These are phyloP conservation scores for Blennius ocellaris DNA, from an alignment of 2,113 vertebrate species.

Conservation along the genomic window DNA sequence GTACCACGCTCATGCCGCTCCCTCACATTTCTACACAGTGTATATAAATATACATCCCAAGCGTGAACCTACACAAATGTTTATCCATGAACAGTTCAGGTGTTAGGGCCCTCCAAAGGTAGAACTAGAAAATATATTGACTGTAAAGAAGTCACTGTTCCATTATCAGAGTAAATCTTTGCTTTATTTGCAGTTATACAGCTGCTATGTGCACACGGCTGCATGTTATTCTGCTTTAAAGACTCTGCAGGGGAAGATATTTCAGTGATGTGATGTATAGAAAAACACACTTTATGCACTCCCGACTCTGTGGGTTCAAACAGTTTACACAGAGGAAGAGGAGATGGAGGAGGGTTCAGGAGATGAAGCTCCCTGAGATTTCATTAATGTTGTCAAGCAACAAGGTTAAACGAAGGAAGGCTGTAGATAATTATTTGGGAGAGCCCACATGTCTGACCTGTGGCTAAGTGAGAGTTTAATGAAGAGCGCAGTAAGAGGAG, in stretches of 20 bases:
- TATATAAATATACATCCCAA: constrained; percentile 22
- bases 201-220: constrained; percentile 25
- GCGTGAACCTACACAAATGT: constrained; percentile 19
- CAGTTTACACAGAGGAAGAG: constrained; percentile 23
- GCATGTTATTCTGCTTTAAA: constrained; percentile 50
- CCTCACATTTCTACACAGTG: not conserved
- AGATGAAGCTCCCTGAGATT: constrained; percentile 27
- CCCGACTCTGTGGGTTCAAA: constrained; percentile 30
- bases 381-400: constrained; percentile 35
- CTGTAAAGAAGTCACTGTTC: not conserved
- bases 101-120: constrained; percentile 10
- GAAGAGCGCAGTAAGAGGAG: not conserved
- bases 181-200: constrained; percentile 36
- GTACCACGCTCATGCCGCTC: not conserved
- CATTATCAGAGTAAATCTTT: constrained; percentile 19
- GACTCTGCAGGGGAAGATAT: constrained; percentile 54
- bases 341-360: constrained; percentile 2
- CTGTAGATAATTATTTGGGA: constrained; percentile 55
- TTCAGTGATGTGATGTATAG: constrained; percentile 44
- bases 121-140: not conserved
- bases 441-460: constrained; percentile 45
- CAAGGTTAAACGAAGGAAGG: constrained; percentile 63
- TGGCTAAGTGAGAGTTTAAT: constrained; percentile 34
- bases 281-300: constrained; percentile 56
- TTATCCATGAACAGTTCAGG: constrained; percentile 20